Percentiles rank a stretch among this genome's conserved stretches.
phyloP scores from a whole-genome alignment of 2,888 invertebrate genomes.

The Watsonalla cultraria region DNA sequence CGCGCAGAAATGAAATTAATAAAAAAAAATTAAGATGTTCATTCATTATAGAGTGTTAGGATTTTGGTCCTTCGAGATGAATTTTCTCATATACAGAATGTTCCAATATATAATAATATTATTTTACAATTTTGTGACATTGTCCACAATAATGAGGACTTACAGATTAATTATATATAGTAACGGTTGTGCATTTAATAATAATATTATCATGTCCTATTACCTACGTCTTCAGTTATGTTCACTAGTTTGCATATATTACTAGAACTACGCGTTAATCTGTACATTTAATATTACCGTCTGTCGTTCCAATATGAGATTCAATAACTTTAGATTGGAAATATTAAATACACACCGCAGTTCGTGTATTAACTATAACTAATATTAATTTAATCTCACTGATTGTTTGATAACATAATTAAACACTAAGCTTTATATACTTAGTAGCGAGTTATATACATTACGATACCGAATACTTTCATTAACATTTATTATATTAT shows the following conservation, averaged over 20 bases:
- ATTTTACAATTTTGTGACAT: conserved; percentile 5
- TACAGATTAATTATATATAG: conserved; percentile 40
- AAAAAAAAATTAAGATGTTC: conserved; percentile 5
- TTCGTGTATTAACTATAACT: conserved; percentile 47
- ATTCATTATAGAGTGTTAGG: not conserved
- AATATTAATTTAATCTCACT: conserved; percentile 75
- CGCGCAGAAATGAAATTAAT: not conserved
- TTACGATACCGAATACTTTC: conserved; percentile 42
- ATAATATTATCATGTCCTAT: conserved; percentile 43
- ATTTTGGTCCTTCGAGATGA: conserved; percentile 20
- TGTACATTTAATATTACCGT: conserved; percentile 54
- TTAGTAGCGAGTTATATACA: conserved; percentile 71
- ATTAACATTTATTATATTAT: conserved; percentile 25
- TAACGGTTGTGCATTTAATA: conserved; percentile 61
- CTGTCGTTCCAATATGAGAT: conserved; percentile 41
- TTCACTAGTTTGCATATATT: conserved; percentile 48
- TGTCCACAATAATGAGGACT: conserved; percentile 32
- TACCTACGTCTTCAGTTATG: conserved; percentile 46
- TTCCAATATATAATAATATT: conserved; percentile 15
- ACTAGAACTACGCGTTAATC: conserved; percentile 49
- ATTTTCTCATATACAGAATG: conserved; percentile 3
- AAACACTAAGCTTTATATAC: conserved; percentile 62
- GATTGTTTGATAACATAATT: conserved; percentile 70
- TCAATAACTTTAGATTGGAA: conserved; percentile 27
- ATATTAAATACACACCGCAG: conserved; percentile 55